Percentiles rank a stretch among this genome's conserved stretches.
Conservation (phyloP, 2,113 vertebrate genomes). For the Siphamia tubifer region DNA sequence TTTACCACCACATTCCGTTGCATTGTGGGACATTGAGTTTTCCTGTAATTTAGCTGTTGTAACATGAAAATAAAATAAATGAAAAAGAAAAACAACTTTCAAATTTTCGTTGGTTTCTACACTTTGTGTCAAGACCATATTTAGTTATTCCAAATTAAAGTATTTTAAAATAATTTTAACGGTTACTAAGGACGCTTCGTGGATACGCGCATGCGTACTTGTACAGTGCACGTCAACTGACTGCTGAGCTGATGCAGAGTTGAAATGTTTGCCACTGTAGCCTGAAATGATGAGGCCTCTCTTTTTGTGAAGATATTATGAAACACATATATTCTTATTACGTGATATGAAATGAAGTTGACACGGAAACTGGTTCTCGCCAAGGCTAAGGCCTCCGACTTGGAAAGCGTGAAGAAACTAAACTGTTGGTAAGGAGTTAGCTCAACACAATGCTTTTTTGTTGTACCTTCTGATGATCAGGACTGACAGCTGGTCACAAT, state of each 20-base stretch:
- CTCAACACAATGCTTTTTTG: not conserved
- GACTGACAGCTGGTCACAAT: not conserved
- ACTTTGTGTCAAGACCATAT: no score
- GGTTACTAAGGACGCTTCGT: conserved; percentile 70
- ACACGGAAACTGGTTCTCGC: conserved; percentile 88
- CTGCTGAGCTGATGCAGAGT: not conserved
- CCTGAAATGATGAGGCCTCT: conserved; percentile 2
- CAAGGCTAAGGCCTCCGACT: conserved; percentile 88
- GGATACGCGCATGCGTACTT: conserved; percentile 60
- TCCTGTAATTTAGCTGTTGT: rapidly evolving
- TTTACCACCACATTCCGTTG: conserved; percentile 32
- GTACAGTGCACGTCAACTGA: not conserved
- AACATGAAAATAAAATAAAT: not conserved
- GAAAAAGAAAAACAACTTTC: not conserved
- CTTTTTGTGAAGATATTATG: not conserved
- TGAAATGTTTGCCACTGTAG: conserved; percentile 33
- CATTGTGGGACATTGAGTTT: conserved; percentile 77
- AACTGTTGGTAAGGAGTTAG: conserved; percentile 89
- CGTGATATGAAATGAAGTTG: conserved; percentile 82
- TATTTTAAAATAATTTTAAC: not conserved
- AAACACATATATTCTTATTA: not conserved
- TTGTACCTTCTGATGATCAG: not conserved
- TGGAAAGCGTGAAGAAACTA: conserved; percentile 89
- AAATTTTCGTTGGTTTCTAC: not conserved
- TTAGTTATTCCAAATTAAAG: not conserved